These are phyloP conservation scores for Halesus radiatus DNA, from an alignment of 1,140 invertebrate species.

Conservation along the genomic window DNA sequence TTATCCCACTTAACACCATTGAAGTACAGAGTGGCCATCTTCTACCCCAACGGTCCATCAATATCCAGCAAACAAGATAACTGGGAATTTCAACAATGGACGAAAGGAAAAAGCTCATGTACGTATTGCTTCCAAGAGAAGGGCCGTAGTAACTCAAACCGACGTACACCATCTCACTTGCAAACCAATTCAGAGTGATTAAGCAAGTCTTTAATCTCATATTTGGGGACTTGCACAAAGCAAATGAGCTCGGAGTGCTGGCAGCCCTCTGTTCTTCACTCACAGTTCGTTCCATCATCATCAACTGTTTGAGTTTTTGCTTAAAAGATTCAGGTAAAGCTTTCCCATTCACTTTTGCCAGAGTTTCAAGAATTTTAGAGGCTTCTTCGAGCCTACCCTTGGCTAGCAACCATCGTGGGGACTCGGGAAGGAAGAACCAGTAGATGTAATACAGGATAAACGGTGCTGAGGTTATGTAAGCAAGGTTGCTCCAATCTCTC, in stretches of 20 bases:
- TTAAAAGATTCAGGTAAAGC: conserved; percentile 81
- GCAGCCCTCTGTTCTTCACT: conserved; percentile 75
- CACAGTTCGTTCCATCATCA: conserved; percentile 76
- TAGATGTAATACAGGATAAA: conserved; percentile 89
- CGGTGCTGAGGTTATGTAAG: conserved; percentile 84
- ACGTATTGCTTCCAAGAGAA: conserved; percentile 85
- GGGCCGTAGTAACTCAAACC: conserved; percentile 90
- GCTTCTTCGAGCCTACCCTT: conserved; percentile 85
- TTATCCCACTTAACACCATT: conserved; percentile 86
- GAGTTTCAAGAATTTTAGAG: conserved; percentile 79
- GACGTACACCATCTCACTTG: conserved; percentile 86
- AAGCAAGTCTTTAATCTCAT: conserved; percentile 82
- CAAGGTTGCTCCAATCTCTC: conserved; percentile 84
- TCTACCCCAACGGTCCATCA: conserved; percentile 87
- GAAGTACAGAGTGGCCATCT: conserved; percentile 86
- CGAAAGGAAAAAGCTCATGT: conserved; percentile 88
- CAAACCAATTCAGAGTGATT: conserved; percentile 80
- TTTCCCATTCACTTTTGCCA: conserved; percentile 84
- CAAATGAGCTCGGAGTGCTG: conserved; percentile 76
- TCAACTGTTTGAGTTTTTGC: conserved; percentile 79
- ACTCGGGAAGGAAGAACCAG: conserved; percentile 89
- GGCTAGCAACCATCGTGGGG: conserved; percentile 87
- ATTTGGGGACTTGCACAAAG: conserved; percentile 86
- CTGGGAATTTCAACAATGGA: conserved; percentile 88
- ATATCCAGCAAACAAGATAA: conserved; percentile 85